These are phyloP conservation scores for Heliocidaris erythrogramma DNA, from an alignment of 35 echinoderm and acorn worm species.

Conservation along the genomic window DNA sequence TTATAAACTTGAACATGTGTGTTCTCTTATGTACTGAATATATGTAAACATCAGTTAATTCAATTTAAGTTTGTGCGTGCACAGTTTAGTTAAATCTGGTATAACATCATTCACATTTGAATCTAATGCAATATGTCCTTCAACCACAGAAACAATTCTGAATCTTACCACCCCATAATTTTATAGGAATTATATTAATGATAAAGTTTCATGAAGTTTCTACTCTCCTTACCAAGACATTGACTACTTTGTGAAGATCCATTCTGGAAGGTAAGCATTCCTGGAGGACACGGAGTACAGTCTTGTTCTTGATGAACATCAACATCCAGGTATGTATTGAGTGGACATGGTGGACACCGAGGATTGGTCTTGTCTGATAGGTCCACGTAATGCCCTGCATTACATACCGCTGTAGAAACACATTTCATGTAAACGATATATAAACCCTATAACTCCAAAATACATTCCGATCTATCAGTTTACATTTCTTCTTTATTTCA, in stretches of 20 bases:
- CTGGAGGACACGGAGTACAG: background rate
- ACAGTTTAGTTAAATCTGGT: background rate
- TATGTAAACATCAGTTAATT: background rate
- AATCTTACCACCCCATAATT: background rate
- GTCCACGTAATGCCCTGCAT: background rate
- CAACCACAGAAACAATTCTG: background rate
- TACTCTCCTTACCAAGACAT: background rate
- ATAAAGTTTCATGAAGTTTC: no score
- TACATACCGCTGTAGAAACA: background rate
- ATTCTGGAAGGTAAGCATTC: background rate
- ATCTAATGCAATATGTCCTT: background rate
- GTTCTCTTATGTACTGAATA: background rate
- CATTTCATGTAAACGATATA: no score
- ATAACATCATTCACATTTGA: background rate
- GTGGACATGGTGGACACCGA: background rate
- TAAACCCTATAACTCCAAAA: no score
- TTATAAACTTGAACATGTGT: background rate
- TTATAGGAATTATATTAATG: no score
- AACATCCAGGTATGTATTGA: background rate
- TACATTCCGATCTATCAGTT: no score
- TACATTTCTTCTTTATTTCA: no score
- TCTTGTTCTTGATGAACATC: background rate
- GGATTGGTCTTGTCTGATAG: background rate
- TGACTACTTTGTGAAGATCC: background rate
- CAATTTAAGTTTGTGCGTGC: background rate